Conservation (phyloP, 2,113 vertebrate genomes). For the Dascyllus trimaculatus region DNA sequence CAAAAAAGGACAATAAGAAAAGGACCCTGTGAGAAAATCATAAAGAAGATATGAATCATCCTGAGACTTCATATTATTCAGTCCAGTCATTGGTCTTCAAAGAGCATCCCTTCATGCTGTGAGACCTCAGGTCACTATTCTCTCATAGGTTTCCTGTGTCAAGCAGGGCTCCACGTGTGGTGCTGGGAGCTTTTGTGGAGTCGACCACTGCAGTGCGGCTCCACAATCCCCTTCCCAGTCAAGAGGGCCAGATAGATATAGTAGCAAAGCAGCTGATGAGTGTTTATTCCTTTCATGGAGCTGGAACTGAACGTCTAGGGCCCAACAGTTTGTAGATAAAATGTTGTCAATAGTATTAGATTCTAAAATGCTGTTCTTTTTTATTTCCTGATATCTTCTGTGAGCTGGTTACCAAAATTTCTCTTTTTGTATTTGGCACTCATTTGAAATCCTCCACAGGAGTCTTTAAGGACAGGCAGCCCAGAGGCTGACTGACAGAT, state of each 20-base stretch:
- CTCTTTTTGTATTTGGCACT: background rate
- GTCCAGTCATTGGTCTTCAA: slow-evolving; percentile 12
- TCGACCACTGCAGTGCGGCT: slow-evolving; percentile 16
- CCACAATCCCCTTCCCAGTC: background rate
- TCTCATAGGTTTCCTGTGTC: slow-evolving; percentile 22
- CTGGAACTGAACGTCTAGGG: background rate
- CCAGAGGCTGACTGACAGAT: slow-evolving; percentile 14
- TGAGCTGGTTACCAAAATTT: background rate
- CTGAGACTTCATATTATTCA: slow-evolving; percentile 34
- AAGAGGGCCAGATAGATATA: slow-evolving; percentile 1
- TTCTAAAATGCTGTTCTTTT: slow-evolving; percentile 6
- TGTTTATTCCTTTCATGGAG: slow-evolving; percentile 11
- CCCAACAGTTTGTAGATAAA: slow-evolving; percentile 7
- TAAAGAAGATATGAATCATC: slow-evolving; percentile 13
- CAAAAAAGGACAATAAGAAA: background rate
- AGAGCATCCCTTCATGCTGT: slow-evolving; percentile 18
- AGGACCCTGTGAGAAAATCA: slow-evolving; percentile 6
- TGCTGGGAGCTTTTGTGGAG: slow-evolving; percentile 26
- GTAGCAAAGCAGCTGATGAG: slow-evolving; percentile 1
- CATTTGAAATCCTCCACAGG: background rate
- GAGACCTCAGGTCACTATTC: slow-evolving; percentile 29
- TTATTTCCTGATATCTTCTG: background rate
- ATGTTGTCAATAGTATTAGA: background rate
- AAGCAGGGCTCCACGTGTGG: slow-evolving; percentile 5
- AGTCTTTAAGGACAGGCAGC: background rate